A percentile compares a stretch with the other conserved stretches of the same genome.
These are phyloP conservation scores for Apodemus speciosus DNA, from an alignment of 2,113 vertebrate species.

Conservation along the genomic window DNA sequence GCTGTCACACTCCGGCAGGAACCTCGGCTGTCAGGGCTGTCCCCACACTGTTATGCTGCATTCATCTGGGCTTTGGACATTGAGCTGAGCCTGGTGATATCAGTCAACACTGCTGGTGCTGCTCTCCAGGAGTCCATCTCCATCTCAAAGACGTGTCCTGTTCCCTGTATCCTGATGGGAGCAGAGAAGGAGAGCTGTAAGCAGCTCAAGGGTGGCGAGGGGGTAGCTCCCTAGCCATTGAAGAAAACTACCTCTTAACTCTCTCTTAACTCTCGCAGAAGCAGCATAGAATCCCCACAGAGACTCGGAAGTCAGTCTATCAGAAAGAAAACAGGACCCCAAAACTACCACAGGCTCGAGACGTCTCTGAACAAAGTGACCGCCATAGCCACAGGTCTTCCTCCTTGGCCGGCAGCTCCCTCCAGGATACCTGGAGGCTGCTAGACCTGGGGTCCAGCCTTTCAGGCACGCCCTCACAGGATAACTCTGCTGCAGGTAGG, in stretches of 20 bases:
- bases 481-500: conserved; percentile 81
- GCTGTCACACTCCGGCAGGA: neutral
- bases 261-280: conserved; percentile 65
- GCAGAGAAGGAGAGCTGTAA: accelerated
- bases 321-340: conserved; percentile 79
- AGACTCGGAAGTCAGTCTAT: conserved; percentile 3
- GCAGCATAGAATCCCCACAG: neutral
- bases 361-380: neutral
- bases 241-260: neutral
- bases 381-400: conserved; percentile 78
- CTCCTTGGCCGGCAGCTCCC: conserved; percentile 77
- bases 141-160: too few species aligned
- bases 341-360: conserved; percentile 49
- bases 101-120: neutral
- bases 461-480: conserved; percentile 78
- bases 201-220: neutral
- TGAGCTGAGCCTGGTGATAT: neutral
- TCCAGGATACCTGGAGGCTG: conserved; percentile 88
- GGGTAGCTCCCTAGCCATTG: too few species aligned
- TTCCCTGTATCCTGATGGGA: accelerated
- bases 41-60: neutral
- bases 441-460: conserved; percentile 85
- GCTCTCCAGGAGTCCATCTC: neutral
- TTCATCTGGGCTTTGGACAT: neutral
- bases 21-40: neutral